Conservation (phyloP, 37 sponge, comb jelly and placozoan genomes). For the Axinella damicornis region DNA sequence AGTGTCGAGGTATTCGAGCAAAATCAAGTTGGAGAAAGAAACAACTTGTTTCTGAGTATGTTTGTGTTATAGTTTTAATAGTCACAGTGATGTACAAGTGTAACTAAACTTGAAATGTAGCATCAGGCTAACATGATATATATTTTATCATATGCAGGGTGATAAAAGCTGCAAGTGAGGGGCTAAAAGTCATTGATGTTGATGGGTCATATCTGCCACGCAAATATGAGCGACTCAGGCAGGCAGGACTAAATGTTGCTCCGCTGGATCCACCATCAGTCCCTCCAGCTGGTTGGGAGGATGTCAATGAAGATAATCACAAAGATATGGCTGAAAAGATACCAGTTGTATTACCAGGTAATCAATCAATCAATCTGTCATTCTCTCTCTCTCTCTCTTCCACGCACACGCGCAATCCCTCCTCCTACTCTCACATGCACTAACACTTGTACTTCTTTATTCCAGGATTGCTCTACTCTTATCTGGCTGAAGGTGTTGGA, state of each 20-base stretch:
- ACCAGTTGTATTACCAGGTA: too few relatives aligned
- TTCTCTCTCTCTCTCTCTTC: too few relatives aligned
- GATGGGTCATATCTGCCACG: slow-evolving; percentile 36
- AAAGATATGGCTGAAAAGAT: too few relatives aligned
- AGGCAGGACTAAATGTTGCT: slow-evolving; percentile 15
- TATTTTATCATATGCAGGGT: too few relatives aligned
- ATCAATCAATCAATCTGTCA: too few relatives aligned
- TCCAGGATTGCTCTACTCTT: slow-evolving; percentile 18
- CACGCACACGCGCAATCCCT: too few relatives aligned
- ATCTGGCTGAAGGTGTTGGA: slow-evolving; percentile 33
- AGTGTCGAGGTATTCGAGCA: slow-evolving; percentile 47
- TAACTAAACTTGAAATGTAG: too few relatives aligned
- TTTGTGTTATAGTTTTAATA: not conserved
- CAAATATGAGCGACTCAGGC: not conserved
- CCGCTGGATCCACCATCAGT: slow-evolving; percentile 5
- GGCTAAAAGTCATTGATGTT: slow-evolving; percentile 23
- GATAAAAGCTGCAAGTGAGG: not conserved
- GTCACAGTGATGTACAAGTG: too few relatives aligned
- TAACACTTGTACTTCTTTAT: too few relatives aligned
- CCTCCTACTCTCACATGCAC: too few relatives aligned
- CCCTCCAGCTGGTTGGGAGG: slow-evolving; percentile 5
- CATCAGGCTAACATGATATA: too few relatives aligned
- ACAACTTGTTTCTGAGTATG: not conserved
- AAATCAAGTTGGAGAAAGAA: too few relatives aligned
- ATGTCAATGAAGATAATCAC: not conserved